These are phyloP conservation scores for Oryzias javanicus DNA, from an alignment of 2,113 vertebrate genomes.

Conservation along the genomic window DNA sequence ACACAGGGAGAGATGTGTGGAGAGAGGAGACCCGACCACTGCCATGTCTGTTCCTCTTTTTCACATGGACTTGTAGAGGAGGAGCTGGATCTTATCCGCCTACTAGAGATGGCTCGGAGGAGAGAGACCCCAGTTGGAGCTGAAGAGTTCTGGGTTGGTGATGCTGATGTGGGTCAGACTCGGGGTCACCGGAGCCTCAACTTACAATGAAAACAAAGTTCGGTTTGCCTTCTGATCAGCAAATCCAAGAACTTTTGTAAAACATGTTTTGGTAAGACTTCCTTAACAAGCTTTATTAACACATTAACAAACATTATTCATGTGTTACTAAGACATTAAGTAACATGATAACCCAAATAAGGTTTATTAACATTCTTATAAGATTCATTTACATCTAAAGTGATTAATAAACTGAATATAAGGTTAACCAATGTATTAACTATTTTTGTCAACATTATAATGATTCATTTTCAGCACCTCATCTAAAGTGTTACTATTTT, in stretches of 20 bases:
- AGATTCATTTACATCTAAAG: too few relatives aligned
- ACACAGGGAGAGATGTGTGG: constrained; percentile 36
- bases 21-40: constrained; percentile 46
- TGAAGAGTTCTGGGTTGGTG: constrained; percentile 14
- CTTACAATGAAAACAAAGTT: constrained; percentile 14
- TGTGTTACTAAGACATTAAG: too few relatives aligned
- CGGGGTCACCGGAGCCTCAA: constrained; percentile 6
- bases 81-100: constrained; percentile 39
- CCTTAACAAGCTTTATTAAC: too few relatives aligned
- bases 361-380: too few relatives aligned
- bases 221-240: constrained; percentile 4
- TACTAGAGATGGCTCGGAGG: constrained; percentile 21
- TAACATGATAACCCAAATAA: too few relatives aligned
- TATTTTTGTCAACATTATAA: too few relatives aligned
- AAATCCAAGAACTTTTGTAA: background rate
- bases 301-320: too few relatives aligned
- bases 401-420: too few relatives aligned
- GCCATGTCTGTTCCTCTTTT: constrained; percentile 36
- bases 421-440: too few relatives aligned
- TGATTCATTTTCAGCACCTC: too few relatives aligned
- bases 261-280: too few relatives aligned
- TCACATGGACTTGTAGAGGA: constrained; percentile 46
- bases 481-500: background rate
- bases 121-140: constrained; percentile 19
- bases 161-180: constrained; percentile 23